Base-by-base conservation (phyloP, 1,140 invertebrate genomes). In the Achatina immaculata region DNA sequence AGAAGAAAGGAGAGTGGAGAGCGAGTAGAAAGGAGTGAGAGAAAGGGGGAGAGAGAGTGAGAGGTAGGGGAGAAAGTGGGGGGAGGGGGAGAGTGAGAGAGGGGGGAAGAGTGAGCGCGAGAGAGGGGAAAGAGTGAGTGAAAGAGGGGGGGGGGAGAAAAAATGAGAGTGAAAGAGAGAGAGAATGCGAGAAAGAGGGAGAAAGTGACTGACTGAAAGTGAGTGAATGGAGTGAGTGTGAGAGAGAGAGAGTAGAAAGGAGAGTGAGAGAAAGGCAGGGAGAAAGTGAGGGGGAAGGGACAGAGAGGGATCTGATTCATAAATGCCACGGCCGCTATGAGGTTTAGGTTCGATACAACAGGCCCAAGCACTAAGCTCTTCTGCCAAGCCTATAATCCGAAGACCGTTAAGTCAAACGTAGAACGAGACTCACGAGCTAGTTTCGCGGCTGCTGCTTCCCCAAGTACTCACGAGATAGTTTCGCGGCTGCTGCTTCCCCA, bases 1-100 rank as follows among this genome's bases (percentile, higher is more conserved):
- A 31, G 42, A 38, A 45, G 24, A 28, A 38, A 21, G 24, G 36
- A 82, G 58, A 71, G 48, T 55, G 74, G n/a, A n/a, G n/a, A n/a
- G n/a, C n/a, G n/a, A n/a, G 16, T 16, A 40, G 0, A 58, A 40
- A 65, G 66, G 38, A 51, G 42, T 65, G 43, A 36, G 66, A 43
- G 31, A 19, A 66, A 38, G 31, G 38, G 34, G 69, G 51, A 42
- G 66, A n/a, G 43, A 31, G 43, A 58, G 34, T 31, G 42, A 31
- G 24, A 14, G 14, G 31, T 65, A 36, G 66, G 48, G 66, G 75
- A 78, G 69, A 71, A 65, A 71, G 77, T 71, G 77, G 65, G 78
- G 81, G 69, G 55, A 58, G 75, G 42, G 76, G 72, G 71, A 82
- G 69, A 83, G 75, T 48, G 51, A 82, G 62, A 74, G 72, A 74